Base-by-base conservation (phyloP, 2,888 invertebrate genomes). In the Orthonevra nobilis region DNA sequence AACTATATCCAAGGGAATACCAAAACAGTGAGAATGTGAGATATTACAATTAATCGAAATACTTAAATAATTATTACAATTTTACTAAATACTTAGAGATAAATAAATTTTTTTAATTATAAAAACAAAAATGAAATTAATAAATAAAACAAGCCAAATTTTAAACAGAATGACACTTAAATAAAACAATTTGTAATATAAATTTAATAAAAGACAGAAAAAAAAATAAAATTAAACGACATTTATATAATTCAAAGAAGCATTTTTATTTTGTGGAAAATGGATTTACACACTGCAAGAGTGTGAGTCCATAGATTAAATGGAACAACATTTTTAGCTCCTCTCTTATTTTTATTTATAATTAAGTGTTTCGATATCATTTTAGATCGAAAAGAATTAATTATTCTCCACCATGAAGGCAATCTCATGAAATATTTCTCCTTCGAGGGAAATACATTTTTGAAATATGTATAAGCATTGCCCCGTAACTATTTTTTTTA, bases 211-310 rank as follows among this genome's bases (percentile, higher is more conserved):
- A 30, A 44, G 64, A 60, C 15, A 38, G 66, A 77, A 60, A 69
- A 54, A 68, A 61, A 36, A 19, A 66, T 19, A 28, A 54, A 75
- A 69, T 64, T 44, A 69, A 75, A 70, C 20, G 42, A 77, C 52
- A 77, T 77, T 77, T 77, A 77, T 77, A 77, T 77, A 70, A 77
- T 70, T 70, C 44, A 70, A 60, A n/a, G 28, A n/a, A n/a, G n/a
- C n/a, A n/a, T n/a, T n/a, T n/a, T n/a, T n/a, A n/a, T n/a, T n/a
- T n/a, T n/a, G n/a, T n/a, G n/a, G n/a, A n/a, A n/a, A n/a, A n/a
- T n/a, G n/a, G n/a, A n/a, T n/a, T n/a, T n/a, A n/a, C n/a, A n/a
- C n/a, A n/a, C n/a, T n/a, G n/a, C n/a, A n/a, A n/a, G n/a, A n/a
- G n/a, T n/a, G n/a, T n/a, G n/a, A n/a, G n/a, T n/a, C n/a, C n/a